phyloP scores from a whole-genome alignment of 64 coral and sea anemone genomes.

The Pachyseris speciosa region DNA sequence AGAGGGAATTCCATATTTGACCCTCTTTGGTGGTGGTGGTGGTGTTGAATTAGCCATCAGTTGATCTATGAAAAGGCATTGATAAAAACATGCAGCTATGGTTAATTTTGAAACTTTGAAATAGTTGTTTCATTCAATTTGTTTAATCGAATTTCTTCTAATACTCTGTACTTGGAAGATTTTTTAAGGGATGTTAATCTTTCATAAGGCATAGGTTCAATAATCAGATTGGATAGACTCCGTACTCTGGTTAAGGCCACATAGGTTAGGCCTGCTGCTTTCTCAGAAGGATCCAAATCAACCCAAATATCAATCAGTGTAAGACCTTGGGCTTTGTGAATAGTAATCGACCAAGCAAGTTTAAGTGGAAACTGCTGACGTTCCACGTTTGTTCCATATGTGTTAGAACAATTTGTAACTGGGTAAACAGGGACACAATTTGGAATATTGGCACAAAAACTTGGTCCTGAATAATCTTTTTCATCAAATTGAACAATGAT shows the following conservation, averaged over 20 bases:
- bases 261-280: slow-evolving; percentile 11
- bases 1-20: background rate
- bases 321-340: slow-evolving; percentile 45
- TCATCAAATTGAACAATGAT: slow-evolving; percentile 13
- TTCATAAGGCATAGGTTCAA: slow-evolving; percentile 61
- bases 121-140: background rate
- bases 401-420: slow-evolving; percentile 40
- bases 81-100: background rate
- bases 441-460: slow-evolving; percentile 12
- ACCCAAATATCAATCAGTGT: slow-evolving; percentile 6
- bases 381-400: background rate
- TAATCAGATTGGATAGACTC: background rate
- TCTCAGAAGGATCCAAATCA: slow-evolving; percentile 27
- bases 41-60: background rate
- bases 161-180: slow-evolving; percentile 26
- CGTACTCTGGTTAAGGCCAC: slow-evolving; percentile 37
- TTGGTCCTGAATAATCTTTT: slow-evolving; percentile 33
- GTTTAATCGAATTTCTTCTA: slow-evolving; percentile 44
- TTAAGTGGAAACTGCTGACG: slow-evolving; percentile 46
- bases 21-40: slow-evolving; percentile 1
- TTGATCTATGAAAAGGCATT: background rate
- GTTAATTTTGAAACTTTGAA: background rate
- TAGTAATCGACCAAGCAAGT: slow-evolving; percentile 51
- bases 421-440: slow-evolving; percentile 41
- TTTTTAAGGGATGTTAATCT: slow-evolving; percentile 21